A percentile compares a stretch with the other conserved stretches of the same genome.
These are phyloP conservation scores for Escarpia spicata DNA, from an alignment of 2,888 invertebrate genomes.

Conservation along the genomic window DNA sequence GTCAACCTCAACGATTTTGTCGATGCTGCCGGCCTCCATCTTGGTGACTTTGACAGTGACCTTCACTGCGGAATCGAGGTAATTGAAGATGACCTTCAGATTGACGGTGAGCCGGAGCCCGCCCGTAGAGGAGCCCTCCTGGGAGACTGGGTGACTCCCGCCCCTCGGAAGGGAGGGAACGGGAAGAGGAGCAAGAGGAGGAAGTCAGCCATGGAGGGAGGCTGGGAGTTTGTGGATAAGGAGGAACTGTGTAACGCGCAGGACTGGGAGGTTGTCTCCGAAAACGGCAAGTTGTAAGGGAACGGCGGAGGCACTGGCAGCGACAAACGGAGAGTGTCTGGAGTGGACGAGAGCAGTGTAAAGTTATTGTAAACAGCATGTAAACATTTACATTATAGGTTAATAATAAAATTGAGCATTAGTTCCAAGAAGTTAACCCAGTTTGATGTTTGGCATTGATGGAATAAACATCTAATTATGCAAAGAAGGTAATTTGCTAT, in stretches of 20 bases:
- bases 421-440: background rate
- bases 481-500: background rate
- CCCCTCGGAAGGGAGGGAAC: background rate
- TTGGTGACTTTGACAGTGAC: background rate
- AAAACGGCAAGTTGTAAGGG: background rate
- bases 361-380: background rate
- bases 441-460: background rate
- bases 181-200: background rate
- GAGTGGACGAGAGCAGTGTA: background rate
- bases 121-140: background rate
- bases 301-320: background rate
- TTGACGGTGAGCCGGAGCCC: background rate
- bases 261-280: background rate
- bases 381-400: background rate
- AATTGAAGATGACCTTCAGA: background rate
- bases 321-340: background rate
- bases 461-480: background rate
- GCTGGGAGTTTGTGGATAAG: conserved; percentile 9
- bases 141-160: background rate
- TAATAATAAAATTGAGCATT: background rate
- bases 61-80: background rate
- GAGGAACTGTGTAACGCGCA: background rate
- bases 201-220: background rate
- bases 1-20: background rate
- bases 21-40: background rate